Evolutionary conservation across 2,888 invertebrate genomes (phyloP), one percentile per base, ranked within the genome.

Genomic region (Ypsolopha scabrella): DNA sequence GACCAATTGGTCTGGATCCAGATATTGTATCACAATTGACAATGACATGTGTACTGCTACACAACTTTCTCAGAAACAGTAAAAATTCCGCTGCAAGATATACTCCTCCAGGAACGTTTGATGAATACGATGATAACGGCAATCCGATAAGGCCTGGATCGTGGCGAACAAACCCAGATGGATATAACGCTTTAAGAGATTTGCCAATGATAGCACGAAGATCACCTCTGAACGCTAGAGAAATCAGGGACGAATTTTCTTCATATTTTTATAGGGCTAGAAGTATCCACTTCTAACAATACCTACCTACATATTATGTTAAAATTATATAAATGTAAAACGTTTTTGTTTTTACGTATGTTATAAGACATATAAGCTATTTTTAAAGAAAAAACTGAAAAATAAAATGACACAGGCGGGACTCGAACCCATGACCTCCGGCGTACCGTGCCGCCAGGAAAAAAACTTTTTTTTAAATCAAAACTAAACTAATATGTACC

Each of bases 51-150:
- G 37, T 59, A 11, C 45, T 58, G 11, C 41, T 58, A 48, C 57
- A 63, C 46, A 60, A 61, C 51, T 61, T 54, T 49, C 56, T 61
- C 33, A 55, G 58, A 50, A 49, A 47, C 52, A 60, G 59, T 41
- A 52, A 41, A 34, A 53, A 51, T 33, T 56, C 57, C 7, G 11
- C 52, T 46, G 37, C 38, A 10, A 51, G 45, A 10, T n/a, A n/a
- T n/a, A n/a, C n/a, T n/a, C n/a, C n/a, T 51, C 11, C 58, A 11
- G 59, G 59, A 38, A 56, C 54, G 9, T 47, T 61, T 7, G 59
- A 63, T 45, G 38, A 7, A 13, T 58, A 57, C 54, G 57, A 57
- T 41, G 34, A 56, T 48, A 52, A 53, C 35, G 52, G 55, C 45
- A 41, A 50, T 37, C 11, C 54, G 41, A 37, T 58, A 51, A 6